A percentile compares a stretch with the other conserved stretches of the same genome.
phyloP scores from a whole-genome alignment of 1,140 invertebrate species.

The Heliconius congener region DNA sequence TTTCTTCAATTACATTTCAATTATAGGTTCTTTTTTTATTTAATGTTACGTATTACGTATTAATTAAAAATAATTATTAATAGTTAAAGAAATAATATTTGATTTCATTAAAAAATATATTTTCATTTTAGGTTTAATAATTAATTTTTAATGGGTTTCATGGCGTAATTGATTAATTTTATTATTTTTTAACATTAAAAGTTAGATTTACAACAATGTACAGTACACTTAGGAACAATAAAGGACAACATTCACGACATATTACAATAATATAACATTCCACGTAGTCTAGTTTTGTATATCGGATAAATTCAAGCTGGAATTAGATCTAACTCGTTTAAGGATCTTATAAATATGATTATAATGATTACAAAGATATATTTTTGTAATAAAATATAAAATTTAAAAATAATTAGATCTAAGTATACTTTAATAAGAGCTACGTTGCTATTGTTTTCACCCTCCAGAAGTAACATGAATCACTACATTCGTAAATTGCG shows the following conservation, averaged over 20 bases:
- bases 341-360: background rate
- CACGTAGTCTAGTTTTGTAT: background rate
- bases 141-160: no score
- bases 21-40: no score
- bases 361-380: constrained; percentile 12
- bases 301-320: constrained; percentile 19
- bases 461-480: background rate
- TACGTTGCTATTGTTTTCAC: background rate
- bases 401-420: constrained; percentile 9
- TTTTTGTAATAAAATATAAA: constrained; percentile 21
- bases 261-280: constrained; percentile 1
- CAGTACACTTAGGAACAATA: background rate
- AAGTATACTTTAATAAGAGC: constrained; percentile 13
- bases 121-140: no score
- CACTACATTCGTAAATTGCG: background rate
- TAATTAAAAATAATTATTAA: no score
- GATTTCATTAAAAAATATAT: no score
- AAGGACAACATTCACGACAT: background rate
- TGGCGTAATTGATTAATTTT: no score
- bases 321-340: constrained; percentile 22
- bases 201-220: background rate
- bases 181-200: no score
- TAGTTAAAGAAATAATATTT: no score
- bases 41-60: no score
- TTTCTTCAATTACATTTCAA: no score